These are phyloP conservation scores for Orycteropus afer DNA, from an alignment of 2,113 vertebrate genomes.

Conservation along the genomic window DNA sequence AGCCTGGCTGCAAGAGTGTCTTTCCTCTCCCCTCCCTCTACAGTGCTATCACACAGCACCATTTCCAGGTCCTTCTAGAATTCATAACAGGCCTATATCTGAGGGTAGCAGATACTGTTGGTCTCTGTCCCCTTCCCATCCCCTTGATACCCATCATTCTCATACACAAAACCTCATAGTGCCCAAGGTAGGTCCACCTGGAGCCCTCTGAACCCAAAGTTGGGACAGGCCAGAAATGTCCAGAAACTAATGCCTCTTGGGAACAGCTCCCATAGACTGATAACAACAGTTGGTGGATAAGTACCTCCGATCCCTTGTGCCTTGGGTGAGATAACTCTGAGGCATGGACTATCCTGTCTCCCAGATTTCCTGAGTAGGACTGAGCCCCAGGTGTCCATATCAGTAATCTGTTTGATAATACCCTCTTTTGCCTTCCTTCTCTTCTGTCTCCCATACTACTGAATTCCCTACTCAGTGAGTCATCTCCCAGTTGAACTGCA, in stretches of 20 bases:
- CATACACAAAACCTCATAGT: not conserved
- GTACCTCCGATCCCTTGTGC: too few species aligned
- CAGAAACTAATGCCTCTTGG: not conserved
- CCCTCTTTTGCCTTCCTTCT: not conserved
- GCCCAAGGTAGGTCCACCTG: not conserved
- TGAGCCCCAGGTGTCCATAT: not conserved
- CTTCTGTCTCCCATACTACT: not conserved
- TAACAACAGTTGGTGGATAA: too few species aligned
- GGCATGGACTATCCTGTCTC: too few species aligned
- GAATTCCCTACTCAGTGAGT: not conserved
- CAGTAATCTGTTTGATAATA: not conserved
- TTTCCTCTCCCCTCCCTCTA: not conserved
- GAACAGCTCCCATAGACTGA: not conserved
- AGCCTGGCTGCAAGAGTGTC: not conserved
- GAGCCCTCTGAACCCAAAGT: accelerated
- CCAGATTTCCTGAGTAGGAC: not conserved
- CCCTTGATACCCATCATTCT: not conserved
- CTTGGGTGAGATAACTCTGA: not conserved
- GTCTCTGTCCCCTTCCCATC: accelerated
- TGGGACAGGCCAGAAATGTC: not conserved
- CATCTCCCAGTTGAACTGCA: not conserved
- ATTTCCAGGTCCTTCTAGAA: not conserved
- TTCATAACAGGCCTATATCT: not conserved
- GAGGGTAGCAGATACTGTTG: not conserved
- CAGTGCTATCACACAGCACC: accelerated